phyloP scores from a whole-genome alignment of 2,797 vertebrate genomes.

The Spatula versicolor region DNA sequence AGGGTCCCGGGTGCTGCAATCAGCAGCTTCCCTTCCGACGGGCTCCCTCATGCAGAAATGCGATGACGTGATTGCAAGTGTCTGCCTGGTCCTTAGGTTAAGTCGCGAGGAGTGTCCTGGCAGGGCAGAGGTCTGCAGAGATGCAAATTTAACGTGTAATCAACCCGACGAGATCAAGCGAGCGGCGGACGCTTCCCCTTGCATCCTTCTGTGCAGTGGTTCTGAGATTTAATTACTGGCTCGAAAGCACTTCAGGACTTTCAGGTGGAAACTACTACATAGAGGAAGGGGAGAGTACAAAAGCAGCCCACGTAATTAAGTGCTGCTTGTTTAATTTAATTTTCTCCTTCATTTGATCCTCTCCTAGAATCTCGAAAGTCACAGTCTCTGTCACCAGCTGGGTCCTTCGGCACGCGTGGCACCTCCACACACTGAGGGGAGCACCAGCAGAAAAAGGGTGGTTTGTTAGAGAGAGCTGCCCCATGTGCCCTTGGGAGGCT shows the following conservation, averaged over 20 bases:
- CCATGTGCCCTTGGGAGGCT: neutral
- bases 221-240: conserved; percentile 63
- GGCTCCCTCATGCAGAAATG: neutral
- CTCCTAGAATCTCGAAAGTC: conserved; percentile 51
- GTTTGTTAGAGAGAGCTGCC: neutral
- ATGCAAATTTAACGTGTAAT: conserved; percentile 32
- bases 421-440: neutral
- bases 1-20: neutral
- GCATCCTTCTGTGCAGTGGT: conserved; percentile 36
- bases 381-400: conserved; percentile 30
- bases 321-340: conserved; percentile 71
- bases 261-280: conserved; percentile 62
- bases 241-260: conserved; percentile 70
- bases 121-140: conserved; percentile 37
- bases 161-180: conserved; percentile 50
- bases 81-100: neutral
- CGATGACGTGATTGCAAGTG: neutral
- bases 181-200: neutral
- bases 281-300: conserved; percentile 55
- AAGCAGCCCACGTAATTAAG: conserved; percentile 63
- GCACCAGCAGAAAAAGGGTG: neutral
- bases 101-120: conserved; percentile 23
- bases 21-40: neutral
- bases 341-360: conserved; percentile 71
- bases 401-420: neutral